phyloP scores from a whole-genome alignment of 2,888 invertebrate genomes.

The Tipula vernalis region DNA sequence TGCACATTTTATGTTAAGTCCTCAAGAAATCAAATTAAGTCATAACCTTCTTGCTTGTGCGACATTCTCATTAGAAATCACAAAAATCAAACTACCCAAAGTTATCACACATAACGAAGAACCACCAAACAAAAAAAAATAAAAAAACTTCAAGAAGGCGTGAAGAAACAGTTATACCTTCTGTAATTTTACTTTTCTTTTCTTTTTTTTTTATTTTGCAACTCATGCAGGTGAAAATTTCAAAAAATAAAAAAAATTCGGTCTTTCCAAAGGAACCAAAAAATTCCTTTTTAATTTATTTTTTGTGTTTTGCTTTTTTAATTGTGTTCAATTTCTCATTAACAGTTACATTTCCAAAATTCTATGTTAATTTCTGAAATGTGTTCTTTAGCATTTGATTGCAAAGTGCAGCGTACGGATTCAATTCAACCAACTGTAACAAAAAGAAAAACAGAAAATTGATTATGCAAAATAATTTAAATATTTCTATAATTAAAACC shows the following conservation, averaged over 20 bases:
- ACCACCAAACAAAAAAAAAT: not conserved
- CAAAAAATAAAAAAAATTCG: not conserved
- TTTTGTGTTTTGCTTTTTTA: not conserved
- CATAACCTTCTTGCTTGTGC: not conserved
- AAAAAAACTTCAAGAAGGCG: not conserved
- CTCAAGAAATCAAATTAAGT: not conserved
- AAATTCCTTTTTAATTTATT: not conserved
- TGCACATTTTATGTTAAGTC: not conserved
- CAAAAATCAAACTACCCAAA: not conserved
- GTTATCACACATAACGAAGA: not conserved
- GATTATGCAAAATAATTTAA: not conserved
- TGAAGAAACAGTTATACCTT: not conserved
- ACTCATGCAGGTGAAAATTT: not conserved
- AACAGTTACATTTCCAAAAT: not conserved
- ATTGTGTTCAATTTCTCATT: not conserved
- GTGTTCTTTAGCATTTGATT: conserved; percentile 86
- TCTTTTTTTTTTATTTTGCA: not conserved
- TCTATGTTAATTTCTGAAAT: conserved; percentile 41
- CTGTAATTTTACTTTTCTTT: not conserved
- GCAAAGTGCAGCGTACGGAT: conserved; percentile 91
- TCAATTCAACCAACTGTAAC: conserved; percentile 62
- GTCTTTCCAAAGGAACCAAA: too few species aligned
- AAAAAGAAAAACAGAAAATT: conserved; percentile 5
- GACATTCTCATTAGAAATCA: not conserved
- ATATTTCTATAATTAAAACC: conserved; percentile 30